phyloP scores from a whole-genome alignment of 2,888 invertebrate species.

The Chrysolina oricalcia region DNA sequence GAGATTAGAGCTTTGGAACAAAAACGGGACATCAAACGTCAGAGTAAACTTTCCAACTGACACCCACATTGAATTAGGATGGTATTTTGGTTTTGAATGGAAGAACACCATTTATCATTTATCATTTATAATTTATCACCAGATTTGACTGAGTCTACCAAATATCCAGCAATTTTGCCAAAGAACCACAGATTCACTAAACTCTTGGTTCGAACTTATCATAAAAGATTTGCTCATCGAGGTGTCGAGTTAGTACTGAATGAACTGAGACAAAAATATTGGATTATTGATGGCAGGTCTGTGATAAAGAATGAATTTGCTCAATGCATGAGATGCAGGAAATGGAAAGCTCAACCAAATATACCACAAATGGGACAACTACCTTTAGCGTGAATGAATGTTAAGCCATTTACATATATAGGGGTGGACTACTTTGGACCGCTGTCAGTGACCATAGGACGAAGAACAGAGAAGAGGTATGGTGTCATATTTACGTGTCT shows the following conservation, averaged over 20 bases:
- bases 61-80: neutral
- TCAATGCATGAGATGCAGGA: too few species aligned
- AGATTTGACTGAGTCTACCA: neutral
- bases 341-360: too few species aligned
- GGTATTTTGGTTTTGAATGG: neutral
- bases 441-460: too few species aligned
- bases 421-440: too few species aligned
- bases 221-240: neutral
- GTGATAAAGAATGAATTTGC: too few species aligned
- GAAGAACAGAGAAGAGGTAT: too few species aligned
- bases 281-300: too few species aligned
- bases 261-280: neutral
- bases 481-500: too few species aligned
- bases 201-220: neutral
- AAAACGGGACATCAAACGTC: neutral
- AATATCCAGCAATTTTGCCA: neutral
- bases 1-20: too few species aligned
- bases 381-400: too few species aligned
- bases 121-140: neutral
- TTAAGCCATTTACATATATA: too few species aligned
- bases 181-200: neutral
- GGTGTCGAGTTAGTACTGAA: neutral
- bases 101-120: too few species aligned
- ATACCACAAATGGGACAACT: neutral
- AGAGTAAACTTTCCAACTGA: neutral